These are phyloP conservation scores for Oryzias celebensis DNA, from an alignment of 2,113 vertebrate genomes.

Conservation along the genomic window DNA sequence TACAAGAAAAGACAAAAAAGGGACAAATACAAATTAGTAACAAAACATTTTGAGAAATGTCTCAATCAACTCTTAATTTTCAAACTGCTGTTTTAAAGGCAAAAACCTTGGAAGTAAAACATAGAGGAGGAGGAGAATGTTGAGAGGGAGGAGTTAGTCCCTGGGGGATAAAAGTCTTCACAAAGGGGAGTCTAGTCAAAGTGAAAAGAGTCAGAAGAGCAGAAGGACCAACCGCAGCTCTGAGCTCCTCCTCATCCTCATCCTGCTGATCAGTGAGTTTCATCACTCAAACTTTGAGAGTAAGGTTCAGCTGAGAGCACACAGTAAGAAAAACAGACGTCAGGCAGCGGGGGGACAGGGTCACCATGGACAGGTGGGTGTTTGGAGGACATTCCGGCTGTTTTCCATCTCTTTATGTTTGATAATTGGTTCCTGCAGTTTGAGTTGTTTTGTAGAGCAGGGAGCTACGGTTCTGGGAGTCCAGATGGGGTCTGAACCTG, in stretches of 20 bases:
- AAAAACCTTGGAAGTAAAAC: no score
- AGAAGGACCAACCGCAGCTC: background rate
- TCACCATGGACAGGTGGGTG: slow-evolving; percentile 33
- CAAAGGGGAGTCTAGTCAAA: slow-evolving; percentile 12
- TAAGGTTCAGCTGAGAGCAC: slow-evolving; percentile 14
- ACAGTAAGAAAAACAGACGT: background rate
- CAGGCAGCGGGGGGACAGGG: background rate
- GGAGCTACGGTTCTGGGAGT: no score
- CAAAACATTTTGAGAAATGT: no score
- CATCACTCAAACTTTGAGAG: slow-evolving; percentile 10
- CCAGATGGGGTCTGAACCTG: no score
- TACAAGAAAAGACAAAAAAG: no score
- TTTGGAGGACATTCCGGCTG: background rate
- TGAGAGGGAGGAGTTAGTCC: slow-evolving; percentile 25
- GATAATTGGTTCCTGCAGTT: background rate
- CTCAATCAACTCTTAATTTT: no score
- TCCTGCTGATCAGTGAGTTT: slow-evolving; percentile 43
- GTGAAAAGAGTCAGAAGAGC: slow-evolving; percentile 11
- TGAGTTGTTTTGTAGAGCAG: no score
- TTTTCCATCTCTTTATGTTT: background rate
- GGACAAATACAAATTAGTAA: no score
- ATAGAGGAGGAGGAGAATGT: background rate
- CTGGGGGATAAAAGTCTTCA: slow-evolving; percentile 26
- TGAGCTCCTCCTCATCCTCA: slow-evolving; percentile 6
- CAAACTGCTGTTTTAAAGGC: no score